Evolutionary conservation across 2,113 vertebrate genomes (phyloP), one percentile per base, ranked within the genome.

Genomic region (Odocoileus virginianus): DNA sequence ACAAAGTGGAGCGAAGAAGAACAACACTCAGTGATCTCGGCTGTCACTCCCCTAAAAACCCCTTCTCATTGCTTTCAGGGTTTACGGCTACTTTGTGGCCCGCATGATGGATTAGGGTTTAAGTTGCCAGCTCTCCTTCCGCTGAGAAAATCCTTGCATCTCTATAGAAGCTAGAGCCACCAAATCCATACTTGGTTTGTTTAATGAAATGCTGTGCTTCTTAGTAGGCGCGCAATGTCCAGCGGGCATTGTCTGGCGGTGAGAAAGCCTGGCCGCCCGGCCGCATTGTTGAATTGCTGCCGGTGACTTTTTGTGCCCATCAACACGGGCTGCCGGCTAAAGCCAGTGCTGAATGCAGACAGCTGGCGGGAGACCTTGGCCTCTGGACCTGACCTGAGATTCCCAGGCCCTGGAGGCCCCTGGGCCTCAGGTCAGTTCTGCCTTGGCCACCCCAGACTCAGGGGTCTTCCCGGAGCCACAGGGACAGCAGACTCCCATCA

Each of bases 151-250:
- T 95, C 94, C 97, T 98, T 0, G 1, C 19, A 3, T n/a, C 74
- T 76, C 94, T 60, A 1, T 0, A 2, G 76, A 74, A 57, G 78
- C 16, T 0, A 5, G 2, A 81, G 81, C 50, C 10, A 5, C 82
- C 71, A 12, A 19, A 40, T 9, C 58, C 0, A 3, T 10, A 2
- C 52, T 27, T 55, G 71, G 16, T n/a, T 40, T 52, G 57, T 19
- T 67, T 11, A 96, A 95, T 95, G 97, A 97, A 97, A 95, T 83
- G 85, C 94, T 89, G 97, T 91, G 87, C 97, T 97, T 97, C 97
- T 87, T 43, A 17, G 90, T 2, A 25, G 54, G 60, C 2, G 0
- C 0, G 52, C n/a, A 50, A 89, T 50, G 89, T 95, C 93, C 87
- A 97, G 97, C 84, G 81, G 97, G 89, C 17, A 23, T 27, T 89